Conservation (phyloP, 1,140 invertebrate genomes). For the Bacillus rossius region DNA sequence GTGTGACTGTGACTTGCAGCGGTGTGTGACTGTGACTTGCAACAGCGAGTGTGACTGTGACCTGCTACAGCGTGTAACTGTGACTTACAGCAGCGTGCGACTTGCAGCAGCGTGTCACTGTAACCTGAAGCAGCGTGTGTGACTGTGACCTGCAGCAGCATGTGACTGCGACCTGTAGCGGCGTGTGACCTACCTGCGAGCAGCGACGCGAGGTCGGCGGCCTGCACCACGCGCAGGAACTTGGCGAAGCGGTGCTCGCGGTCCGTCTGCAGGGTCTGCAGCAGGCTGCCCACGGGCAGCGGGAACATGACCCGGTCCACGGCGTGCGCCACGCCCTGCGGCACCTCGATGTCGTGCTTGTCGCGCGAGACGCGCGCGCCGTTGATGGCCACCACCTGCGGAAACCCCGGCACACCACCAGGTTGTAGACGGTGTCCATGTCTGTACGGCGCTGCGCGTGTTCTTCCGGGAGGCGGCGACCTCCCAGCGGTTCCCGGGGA, state of each 20-base stretch:
- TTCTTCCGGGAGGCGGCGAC: no score
- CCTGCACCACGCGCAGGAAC: conserved; percentile 68
- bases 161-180: no score
- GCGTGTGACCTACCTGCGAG: conserved; percentile 56
- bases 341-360: conserved; percentile 73
- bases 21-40: no score
- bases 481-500: no score
- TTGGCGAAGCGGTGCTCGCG: conserved; percentile 69
- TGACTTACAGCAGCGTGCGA: no score
- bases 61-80: no score
- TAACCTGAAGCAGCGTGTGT: no score
- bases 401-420: conserved; percentile 7
- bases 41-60: no score
- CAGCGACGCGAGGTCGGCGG: conserved; percentile 65
- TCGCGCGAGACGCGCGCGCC: conserved; percentile 71
- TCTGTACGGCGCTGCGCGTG: no score
- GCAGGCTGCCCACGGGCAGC: conserved; percentile 72
- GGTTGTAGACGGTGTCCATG: background rate
- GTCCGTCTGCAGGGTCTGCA: conserved; percentile 76
- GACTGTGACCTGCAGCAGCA: no score
- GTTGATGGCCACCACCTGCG: conserved; percentile 73
- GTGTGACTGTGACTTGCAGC: no score
- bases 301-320: conserved; percentile 86
- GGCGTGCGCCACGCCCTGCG: conserved; percentile 79
- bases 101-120: no score